Percentiles rank a stretch among this genome's conserved stretches.
phyloP scores from a whole-genome alignment of 2,113 vertebrate genomes.

The Leptobrachium leishanense region DNA sequence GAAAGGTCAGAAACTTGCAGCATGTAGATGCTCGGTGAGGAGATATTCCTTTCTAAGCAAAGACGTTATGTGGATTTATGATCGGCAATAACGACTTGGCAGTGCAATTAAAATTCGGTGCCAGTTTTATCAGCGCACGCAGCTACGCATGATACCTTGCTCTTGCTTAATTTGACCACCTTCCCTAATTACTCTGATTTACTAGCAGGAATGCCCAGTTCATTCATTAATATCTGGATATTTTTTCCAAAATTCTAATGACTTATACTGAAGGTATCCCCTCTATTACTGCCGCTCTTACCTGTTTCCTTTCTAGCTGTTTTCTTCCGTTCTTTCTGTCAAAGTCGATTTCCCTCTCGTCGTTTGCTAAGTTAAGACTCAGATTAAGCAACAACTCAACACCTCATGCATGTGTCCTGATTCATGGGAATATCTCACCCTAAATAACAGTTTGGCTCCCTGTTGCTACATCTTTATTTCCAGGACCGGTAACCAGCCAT shows the following conservation, averaged over 20 bases:
- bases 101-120: slow-evolving; percentile 4
- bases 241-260: too few species aligned
- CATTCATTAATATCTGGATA: background rate
- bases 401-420: slow-evolving; percentile 6
- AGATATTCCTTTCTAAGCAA: slow-evolving; percentile 5
- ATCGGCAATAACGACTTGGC: slow-evolving; percentile 27
- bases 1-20: background rate
- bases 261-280: background rate
- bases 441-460: slow-evolving; percentile 10
- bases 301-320: too few species aligned
- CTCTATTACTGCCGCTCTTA: too few species aligned
- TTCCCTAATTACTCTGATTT: slow-evolving; percentile 21
- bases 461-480: slow-evolving; percentile 1
- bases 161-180: slow-evolving; percentile 20
- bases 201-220: slow-evolving; percentile 1
- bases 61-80: slow-evolving; percentile 33
- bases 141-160: slow-evolving; percentile 10
- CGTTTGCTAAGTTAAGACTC: background rate
- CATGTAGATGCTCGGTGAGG: background rate
- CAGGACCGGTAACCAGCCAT: too few species aligned
- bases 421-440: slow-evolving; percentile 1
- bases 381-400: slow-evolving; percentile 30
- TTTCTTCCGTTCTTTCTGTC: too few species aligned
- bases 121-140: slow-evolving; percentile 1
- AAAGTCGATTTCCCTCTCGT: background rate